These are phyloP conservation scores for Cheilosia vernalis DNA, from an alignment of 2,888 invertebrate genomes.

Conservation along the genomic window DNA sequence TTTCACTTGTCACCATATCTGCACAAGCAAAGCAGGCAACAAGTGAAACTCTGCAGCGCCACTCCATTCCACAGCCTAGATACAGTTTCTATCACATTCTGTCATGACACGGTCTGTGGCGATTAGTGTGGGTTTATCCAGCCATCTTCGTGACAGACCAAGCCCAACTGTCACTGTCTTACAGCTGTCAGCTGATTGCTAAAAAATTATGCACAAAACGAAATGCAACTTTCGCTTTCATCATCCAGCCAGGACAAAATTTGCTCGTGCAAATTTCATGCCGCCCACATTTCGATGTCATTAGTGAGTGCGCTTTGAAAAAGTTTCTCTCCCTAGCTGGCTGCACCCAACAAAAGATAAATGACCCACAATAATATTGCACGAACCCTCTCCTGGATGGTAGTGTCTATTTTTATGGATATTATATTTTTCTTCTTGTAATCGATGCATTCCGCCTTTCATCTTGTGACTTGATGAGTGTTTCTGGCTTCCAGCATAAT, in stretches of 20 bases:
- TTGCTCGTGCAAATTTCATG: constrained; percentile 1
- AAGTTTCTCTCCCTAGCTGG: neutral
- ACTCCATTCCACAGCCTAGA: neutral
- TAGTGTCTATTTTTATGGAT: neutral
- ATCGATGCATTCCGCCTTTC: constrained; percentile 8
- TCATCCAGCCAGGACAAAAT: neutral
- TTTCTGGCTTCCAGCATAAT: constrained; percentile 5
- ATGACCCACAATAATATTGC: neutral
- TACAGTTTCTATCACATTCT: neutral
- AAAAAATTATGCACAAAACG: constrained; percentile 2
- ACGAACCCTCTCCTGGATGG: neutral
- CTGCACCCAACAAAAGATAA: constrained; percentile 7
- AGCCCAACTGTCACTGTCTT: constrained; percentile 20
- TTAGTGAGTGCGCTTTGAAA: neutral
- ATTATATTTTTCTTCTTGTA: neutral
- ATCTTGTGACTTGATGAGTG: constrained; percentile 12
- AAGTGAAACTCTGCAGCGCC: constrained; percentile 11
- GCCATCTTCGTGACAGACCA: constrained; percentile 5
- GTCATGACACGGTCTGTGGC: neutral
- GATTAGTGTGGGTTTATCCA: neutral
- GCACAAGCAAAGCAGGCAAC: neutral
- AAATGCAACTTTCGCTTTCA: constrained; percentile 18
- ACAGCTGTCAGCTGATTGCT: constrained; percentile 27
- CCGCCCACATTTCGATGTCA: constrained; percentile 7
- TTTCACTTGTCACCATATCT: constrained; percentile 2